These are phyloP conservation scores for Gallinago jamesoni DNA, from an alignment of 2,113 vertebrate species.

Conservation along the genomic window DNA sequence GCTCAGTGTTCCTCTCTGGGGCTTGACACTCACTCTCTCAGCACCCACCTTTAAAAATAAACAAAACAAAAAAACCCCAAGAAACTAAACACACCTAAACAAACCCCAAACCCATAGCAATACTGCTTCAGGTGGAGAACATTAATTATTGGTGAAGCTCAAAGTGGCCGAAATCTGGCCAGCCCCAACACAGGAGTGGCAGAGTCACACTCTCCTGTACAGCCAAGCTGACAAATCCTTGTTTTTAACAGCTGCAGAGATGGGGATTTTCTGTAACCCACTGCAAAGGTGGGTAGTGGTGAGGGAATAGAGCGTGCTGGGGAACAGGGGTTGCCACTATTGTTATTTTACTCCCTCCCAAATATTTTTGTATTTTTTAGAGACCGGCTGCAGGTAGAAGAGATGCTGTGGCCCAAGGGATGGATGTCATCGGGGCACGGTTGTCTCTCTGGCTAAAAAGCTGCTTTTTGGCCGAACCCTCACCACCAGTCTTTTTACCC, in stretches of 20 bases:
- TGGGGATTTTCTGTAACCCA: neutral
- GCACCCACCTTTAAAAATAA: neutral
- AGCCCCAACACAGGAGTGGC: too few species aligned
- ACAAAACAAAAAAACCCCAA: neutral
- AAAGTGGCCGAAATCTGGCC: neutral
- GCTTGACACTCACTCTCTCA: neutral
- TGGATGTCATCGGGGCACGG: accelerated
- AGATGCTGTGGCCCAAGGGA: neutral
- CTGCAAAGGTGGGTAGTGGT: accelerated
- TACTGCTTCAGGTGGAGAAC: neutral
- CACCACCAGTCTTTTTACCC: neutral
- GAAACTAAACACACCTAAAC: too few species aligned
- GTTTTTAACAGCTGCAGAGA: accelerated
- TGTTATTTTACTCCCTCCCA: neutral
- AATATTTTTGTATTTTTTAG: accelerated
- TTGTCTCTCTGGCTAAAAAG: neutral
- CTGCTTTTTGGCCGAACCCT: neutral
- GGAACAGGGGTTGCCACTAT: too few species aligned
- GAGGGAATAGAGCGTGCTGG: accelerated
- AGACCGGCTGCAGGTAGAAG: neutral
- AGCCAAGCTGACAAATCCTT: accelerated
- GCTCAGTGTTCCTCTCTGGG: accelerated
- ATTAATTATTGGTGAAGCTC: neutral
- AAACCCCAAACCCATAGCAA: neutral
- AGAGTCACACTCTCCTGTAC: accelerated